phyloP scores from a whole-genome alignment of 2,113 vertebrate genomes.

The Hepsetus odoe region DNA sequence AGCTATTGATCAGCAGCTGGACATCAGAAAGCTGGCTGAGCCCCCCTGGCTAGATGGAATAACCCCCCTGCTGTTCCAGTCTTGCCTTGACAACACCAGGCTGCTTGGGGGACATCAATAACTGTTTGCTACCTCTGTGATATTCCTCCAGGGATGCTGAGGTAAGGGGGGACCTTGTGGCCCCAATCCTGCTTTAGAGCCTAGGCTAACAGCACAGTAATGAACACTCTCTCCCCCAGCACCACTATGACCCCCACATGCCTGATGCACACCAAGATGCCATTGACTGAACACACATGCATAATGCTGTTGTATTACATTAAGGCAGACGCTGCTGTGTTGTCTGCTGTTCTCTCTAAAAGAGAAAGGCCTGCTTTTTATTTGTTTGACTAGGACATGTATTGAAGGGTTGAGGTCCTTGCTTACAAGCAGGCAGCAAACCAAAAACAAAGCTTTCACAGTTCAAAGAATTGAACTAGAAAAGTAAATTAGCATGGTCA shows the following conservation, averaged over 20 bases:
- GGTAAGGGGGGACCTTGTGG: conserved; percentile 35
- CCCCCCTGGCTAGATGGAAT: conserved; percentile 47
- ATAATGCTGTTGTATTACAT: conserved; percentile 4
- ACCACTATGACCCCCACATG: conserved; percentile 12
- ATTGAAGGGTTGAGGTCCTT: neutral
- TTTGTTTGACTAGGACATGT: neutral
- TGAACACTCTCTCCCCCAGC: conserved; percentile 27
- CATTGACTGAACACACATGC: conserved; percentile 12
- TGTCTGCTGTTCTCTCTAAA: neutral
- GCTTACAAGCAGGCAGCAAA: neutral
- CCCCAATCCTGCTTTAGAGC: conserved; percentile 50
- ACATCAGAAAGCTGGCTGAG: conserved; percentile 52
- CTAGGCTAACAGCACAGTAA: conserved; percentile 46
- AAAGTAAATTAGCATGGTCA: neutral
- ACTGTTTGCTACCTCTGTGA: conserved; percentile 43
- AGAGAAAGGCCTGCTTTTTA: conserved; percentile 30
- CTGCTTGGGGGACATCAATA: conserved; percentile 46
- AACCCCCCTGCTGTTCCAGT: conserved; percentile 30
- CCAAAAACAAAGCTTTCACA: neutral
- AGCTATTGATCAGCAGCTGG: conserved; percentile 52
- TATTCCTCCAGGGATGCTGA: conserved; percentile 52
- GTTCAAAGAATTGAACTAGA: neutral
- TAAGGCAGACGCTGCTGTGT: neutral
- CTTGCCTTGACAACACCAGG: conserved; percentile 36
- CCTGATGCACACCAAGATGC: neutral